Percentiles rank a stretch among this genome's conserved stretches.
Conservation (phyloP, 2,113 vertebrate genomes). For the Gopherus evgoodei region DNA sequence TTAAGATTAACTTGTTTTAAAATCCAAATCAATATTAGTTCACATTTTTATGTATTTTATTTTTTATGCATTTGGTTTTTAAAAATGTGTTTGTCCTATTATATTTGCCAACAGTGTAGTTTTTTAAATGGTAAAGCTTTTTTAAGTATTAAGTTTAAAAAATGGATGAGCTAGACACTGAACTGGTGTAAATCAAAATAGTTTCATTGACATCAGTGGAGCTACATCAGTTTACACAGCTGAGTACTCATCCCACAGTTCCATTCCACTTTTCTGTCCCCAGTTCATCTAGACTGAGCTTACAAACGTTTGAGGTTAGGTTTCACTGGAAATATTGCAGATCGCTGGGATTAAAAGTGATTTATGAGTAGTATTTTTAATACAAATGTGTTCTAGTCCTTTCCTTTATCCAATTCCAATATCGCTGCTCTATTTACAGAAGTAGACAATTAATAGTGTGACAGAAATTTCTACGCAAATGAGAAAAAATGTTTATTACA, state of each 20-base stretch:
- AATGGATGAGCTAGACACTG: not conserved
- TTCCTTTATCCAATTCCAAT: not conserved
- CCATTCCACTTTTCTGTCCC: not conserved
- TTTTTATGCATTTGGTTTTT: not conserved
- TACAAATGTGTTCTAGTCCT: not conserved
- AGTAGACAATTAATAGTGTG: constrained; percentile 42
- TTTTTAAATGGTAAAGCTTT: not conserved
- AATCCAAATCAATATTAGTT: not conserved
- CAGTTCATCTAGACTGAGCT: not conserved
- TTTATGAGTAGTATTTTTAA: not conserved
- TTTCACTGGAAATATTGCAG: not conserved
- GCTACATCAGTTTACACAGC: not conserved
- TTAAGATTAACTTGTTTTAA: not conserved
- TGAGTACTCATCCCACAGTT: not conserved
- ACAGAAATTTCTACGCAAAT: not conserved
- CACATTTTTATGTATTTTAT: not conserved
- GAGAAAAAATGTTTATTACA: not conserved
- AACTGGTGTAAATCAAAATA: not conserved
- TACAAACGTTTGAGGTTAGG: not conserved
- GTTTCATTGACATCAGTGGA: not conserved
- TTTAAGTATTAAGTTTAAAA: not conserved
- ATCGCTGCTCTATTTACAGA: not conserved
- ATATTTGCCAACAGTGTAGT: not conserved
- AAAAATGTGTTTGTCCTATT: not conserved
- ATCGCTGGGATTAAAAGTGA: not conserved